A percentile compares a stretch with the other conserved stretches of the same genome.
These are phyloP conservation scores for Saxidomus purpurata DNA, from an alignment of 1,140 invertebrate species.

Conservation along the genomic window DNA sequence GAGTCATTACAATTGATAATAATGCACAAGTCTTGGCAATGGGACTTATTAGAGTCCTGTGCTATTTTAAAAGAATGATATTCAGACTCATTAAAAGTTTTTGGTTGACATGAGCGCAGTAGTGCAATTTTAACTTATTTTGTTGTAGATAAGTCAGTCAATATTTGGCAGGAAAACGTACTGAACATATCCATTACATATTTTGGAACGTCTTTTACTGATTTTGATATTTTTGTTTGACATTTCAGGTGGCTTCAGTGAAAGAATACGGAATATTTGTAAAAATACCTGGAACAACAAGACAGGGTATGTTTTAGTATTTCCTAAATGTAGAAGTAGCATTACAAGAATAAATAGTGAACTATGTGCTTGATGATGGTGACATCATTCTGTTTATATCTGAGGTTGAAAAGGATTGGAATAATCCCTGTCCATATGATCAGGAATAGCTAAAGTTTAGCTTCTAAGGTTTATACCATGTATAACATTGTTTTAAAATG, in stretches of 20 bases:
- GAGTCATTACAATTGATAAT: background rate
- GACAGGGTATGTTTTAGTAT: constrained; percentile 83
- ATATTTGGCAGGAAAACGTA: no score
- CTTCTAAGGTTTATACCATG: no score
- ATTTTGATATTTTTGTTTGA: background rate
- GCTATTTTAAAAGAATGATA: no score
- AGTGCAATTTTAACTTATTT: no score
- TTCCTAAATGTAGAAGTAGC: no score
- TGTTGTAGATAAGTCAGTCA: no score
- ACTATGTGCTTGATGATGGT: background rate
- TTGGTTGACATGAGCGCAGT: no score
- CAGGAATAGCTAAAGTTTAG: background rate
- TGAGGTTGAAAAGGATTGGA: no score
- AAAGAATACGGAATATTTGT: constrained; percentile 84
- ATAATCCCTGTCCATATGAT: background rate
- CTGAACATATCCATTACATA: no score
- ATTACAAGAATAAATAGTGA: background rate
- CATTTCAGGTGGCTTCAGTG: constrained; percentile 80
- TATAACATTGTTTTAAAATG: no score
- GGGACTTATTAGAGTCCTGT: background rate
- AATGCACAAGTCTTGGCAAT: background rate
- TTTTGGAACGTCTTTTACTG: no score
- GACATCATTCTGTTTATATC: background rate
- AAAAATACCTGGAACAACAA: constrained; percentile 81
- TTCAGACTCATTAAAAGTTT: no score